Conservation (phyloP, 92 coral and sea anemone genomes). For the Porites divaricata region DNA sequence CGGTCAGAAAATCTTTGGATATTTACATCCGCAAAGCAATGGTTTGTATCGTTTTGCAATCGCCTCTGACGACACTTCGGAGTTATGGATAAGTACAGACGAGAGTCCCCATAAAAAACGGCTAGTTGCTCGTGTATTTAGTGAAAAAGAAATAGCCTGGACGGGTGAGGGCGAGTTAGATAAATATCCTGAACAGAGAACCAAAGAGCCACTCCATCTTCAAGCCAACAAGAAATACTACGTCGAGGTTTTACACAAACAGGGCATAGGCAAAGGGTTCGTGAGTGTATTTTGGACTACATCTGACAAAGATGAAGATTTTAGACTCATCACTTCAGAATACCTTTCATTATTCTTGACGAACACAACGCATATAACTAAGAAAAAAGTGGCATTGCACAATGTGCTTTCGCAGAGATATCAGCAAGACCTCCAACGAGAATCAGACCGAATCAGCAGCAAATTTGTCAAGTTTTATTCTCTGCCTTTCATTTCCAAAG, state of each 20-base stretch:
- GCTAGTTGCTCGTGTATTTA: slow-evolving; percentile 8
- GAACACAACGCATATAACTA: neutral
- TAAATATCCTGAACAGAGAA: slow-evolving; percentile 24
- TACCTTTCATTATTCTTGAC: slow-evolving; percentile 13
- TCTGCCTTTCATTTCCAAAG: slow-evolving; percentile 15
- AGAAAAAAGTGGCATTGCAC: neutral
- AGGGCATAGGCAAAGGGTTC: slow-evolving; percentile 26
- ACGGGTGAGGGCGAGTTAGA: neutral
- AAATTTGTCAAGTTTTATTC: slow-evolving; percentile 12
- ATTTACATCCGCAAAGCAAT: slow-evolving; percentile 19
- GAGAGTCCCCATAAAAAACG: neutral
- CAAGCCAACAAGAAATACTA: slow-evolving; percentile 27
- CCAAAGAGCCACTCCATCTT: neutral
- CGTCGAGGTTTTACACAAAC: slow-evolving; percentile 52
- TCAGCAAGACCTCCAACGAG: neutral
- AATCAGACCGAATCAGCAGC: neutral
- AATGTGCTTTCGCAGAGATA: neutral
- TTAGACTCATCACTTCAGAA: slow-evolving; percentile 33
- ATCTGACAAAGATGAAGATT: slow-evolving; percentile 26
- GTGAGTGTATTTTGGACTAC: slow-evolving; percentile 40
- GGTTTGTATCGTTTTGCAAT: slow-evolving; percentile 31
- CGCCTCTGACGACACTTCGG: slow-evolving; percentile 31
- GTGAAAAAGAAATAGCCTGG: neutral
- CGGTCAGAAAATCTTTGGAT: slow-evolving; percentile 54
- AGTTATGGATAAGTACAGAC: slow-evolving; percentile 44